Evolutionary conservation across 2,113 vertebrate species (phyloP).

Genomic region (Vulpes vulpes): DNA sequence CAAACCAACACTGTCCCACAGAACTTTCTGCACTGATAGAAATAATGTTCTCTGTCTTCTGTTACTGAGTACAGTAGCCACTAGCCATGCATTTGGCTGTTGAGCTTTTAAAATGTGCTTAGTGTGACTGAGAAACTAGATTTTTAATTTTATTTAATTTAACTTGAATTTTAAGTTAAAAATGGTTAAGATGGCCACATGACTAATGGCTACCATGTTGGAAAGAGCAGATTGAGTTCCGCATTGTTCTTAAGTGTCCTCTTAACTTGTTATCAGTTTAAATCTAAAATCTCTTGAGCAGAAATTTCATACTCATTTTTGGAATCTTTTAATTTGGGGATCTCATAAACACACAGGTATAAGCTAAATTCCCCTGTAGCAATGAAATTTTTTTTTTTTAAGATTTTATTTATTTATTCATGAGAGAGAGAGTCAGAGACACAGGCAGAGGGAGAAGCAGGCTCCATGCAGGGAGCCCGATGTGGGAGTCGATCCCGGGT

Average conservation of each 20-base stretch:
- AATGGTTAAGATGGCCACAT: not conserved
- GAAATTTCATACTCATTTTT: not conserved
- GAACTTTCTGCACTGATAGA: not conserved
- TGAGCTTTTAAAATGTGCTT: constrained; percentile 18
- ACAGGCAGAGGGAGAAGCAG: no score
- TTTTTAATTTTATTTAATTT: constrained; percentile 48
- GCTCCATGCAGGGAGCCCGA: no score
- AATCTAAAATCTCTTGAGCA: constrained; percentile 29
- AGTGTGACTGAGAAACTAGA: not conserved
- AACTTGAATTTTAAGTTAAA: constrained; percentile 30
- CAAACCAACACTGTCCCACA: not conserved
- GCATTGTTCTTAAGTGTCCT: not conserved
- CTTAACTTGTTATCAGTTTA: constrained; percentile 4
- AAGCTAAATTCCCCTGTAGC: not conserved
- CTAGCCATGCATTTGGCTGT: not conserved
- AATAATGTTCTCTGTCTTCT: not conserved
- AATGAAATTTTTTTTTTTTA: not conserved
- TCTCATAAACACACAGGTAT: not conserved
- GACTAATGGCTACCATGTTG: not conserved
- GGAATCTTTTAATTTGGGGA: not conserved
- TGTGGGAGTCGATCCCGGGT: no score
- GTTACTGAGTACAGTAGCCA: not conserved
- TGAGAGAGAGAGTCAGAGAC: no score
- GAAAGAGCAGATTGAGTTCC: constrained; percentile 20
- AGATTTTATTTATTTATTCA: no score